Evolutionary conservation across 2,113 vertebrate species (phyloP).

Genomic region (Petroica traversi): DNA sequence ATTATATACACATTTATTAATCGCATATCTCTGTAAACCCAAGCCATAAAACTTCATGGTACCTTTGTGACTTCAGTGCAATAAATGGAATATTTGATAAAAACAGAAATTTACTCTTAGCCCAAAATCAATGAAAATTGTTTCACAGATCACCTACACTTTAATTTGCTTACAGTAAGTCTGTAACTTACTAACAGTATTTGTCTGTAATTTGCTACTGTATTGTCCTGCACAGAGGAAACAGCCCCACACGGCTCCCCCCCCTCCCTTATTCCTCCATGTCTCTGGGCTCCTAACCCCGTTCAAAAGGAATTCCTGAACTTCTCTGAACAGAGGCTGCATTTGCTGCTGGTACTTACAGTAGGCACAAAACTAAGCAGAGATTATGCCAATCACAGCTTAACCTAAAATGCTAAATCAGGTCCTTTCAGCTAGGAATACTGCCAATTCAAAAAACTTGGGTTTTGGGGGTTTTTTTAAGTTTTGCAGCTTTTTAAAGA

Average conservation of each 20-base stretch:
- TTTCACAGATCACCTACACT: background rate
- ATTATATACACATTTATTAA: background rate
- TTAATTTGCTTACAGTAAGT: background rate
- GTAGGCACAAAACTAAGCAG: background rate
- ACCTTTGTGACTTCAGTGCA: background rate
- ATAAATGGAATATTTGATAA: background rate
- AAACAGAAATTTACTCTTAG: background rate
- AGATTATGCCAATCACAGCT: background rate
- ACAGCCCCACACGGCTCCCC: background rate
- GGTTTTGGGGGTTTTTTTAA: background rate
- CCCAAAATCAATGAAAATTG: background rate
- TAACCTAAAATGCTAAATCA: background rate
- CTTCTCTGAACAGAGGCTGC: background rate
- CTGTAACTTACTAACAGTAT: background rate
- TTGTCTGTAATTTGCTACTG: background rate
- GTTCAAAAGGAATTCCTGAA: background rate
- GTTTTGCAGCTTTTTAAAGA: background rate
- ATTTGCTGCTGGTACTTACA: background rate
- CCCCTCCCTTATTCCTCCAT: background rate
- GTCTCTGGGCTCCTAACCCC: background rate
- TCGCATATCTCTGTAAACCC: background rate
- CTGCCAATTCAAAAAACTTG: background rate
- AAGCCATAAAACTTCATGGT: background rate
- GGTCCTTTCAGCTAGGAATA: background rate
- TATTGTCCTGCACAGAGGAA: background rate